Evolutionary conservation across 2,797 vertebrate genomes (phyloP), one percentile per base, ranked within the genome.

Genomic region (Scarus forsteni): DNA sequence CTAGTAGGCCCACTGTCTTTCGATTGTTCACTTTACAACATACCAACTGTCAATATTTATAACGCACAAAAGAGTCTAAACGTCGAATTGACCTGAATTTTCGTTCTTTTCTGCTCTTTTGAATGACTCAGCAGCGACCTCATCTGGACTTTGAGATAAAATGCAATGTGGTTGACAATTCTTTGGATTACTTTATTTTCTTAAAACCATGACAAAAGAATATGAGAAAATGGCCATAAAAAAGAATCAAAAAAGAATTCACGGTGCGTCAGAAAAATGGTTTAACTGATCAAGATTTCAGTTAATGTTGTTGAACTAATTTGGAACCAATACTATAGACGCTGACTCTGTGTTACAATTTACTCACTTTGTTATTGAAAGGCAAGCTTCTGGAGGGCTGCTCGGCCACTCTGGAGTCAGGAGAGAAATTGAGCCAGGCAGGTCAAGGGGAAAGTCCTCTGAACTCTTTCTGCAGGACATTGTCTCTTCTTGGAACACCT

Each of bases 381-480:
- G 53, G 58, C 49, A 49, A 13, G 90, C 90, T 9, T 91, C 89
- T 8, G 72, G 60, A 34, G 87, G 72, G 35, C 82, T 88, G 45
- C 92, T 86, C 0, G 92, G 92, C 93, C 93, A 94, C 77, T 94
- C 92, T 1, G 91, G 91, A 63, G 91, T 90, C 5, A 91, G 89
- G 35, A 91, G 87, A 15, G 46, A 81, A 43, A 82, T 44, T 0
- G 77, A 62, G 65, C 93, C 89, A 0, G 86, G 78, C 39, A 88
- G 79, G 36, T 84, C 74, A 1, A 80, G 51, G 34, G 88, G 79
- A 54, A 86, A 90, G 44, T 85, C 85, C 7, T 92, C 73, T 0
- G 7, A 38, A 61, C 15, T 73, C 38, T 50, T 38, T 9, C 8
- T 42, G 52, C 19, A 64, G 38, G 75, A 75, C 9, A 44, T 51